Base-by-base conservation (phyloP, 2,888 invertebrate species). In the Teleogryllus oceanicus region DNA sequence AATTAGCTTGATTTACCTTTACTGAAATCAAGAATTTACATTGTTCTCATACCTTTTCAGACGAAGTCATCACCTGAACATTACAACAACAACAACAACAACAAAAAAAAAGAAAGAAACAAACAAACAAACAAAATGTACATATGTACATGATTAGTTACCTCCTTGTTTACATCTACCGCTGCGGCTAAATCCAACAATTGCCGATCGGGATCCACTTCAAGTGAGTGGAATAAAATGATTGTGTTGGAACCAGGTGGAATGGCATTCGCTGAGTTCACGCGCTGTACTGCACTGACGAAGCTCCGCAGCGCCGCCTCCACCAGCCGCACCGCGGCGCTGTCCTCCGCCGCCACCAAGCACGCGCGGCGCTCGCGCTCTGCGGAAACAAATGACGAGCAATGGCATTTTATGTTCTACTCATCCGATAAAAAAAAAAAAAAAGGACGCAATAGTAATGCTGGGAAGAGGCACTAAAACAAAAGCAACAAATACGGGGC, bases 171-270 rank as follows among this genome's bases (percentile, higher is more conserved):
- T 12, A 84, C 78, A 80, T 85, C 84, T 74, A 85, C 80, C 74
- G 84, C 82, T 76, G 83, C 81, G 51, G 83, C 83, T 80, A 84
- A 84, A 49, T 84, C 83, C 11, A 84, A 81, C 16, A 84, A 81
- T 74, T 84, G 83, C 49, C 82, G 82, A 75, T 84, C 84, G 75
- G 83, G 84, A 74, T 84, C 83, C 62, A 84, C 84, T 79, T 84
- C 84, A 76, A 83, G 82, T 50, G 80, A 62, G 76, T 85, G 85
- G 76, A 84, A 84, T 49, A 84, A 82, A 11, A 85, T 83, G 16
- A 84, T 82, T 13, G 83, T 83, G 78, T 85, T 85, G 81, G 83
- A 85, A 24, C 80, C 79, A 75, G 50, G 75, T 37, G 13, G 77
- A 76, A 51, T 77, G 8, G 74, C 20, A 5, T 78, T 50, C 2